A percentile compares a stretch with the other conserved stretches of the same genome.
Conservation (phyloP, 2,797 vertebrate genomes). For the Bradypodion ventrale region DNA sequence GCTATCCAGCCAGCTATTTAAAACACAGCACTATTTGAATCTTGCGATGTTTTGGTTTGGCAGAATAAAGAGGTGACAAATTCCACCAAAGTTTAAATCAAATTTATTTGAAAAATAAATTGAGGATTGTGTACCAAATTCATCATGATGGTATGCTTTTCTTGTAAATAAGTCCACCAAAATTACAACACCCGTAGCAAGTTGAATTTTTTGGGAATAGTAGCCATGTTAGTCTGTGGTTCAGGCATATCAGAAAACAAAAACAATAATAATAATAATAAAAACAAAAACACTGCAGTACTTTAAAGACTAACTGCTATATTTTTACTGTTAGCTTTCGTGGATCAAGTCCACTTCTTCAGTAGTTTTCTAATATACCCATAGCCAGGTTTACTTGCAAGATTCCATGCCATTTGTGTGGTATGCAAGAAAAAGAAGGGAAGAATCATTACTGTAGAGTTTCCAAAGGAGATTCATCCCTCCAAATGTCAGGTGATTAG, state of each 20-base stretch:
- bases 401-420: background rate
- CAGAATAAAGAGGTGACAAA: constrained; percentile 18
- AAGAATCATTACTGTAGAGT: background rate
- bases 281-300: too few species aligned
- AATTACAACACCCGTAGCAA: too few species aligned
- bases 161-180: background rate
- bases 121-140: background rate
- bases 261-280: too few species aligned
- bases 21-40: background rate
- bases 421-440: too few species aligned
- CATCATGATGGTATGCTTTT: background rate
- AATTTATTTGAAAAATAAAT: constrained; percentile 9
- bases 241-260: too few species aligned
- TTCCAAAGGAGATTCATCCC: background rate
- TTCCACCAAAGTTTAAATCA: background rate
- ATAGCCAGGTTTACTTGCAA: background rate
- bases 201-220: too few species aligned
- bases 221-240: too few species aligned
- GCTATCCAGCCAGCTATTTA: too few species aligned
- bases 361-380: too few species aligned
- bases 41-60: background rate
- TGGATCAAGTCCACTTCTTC: too few species aligned
- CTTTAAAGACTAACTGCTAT: too few species aligned
- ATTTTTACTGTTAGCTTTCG: too few species aligned
- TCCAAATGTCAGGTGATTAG: background rate